Conservation (phyloP, 1,140 invertebrate species). For the Papilio machaon region DNA sequence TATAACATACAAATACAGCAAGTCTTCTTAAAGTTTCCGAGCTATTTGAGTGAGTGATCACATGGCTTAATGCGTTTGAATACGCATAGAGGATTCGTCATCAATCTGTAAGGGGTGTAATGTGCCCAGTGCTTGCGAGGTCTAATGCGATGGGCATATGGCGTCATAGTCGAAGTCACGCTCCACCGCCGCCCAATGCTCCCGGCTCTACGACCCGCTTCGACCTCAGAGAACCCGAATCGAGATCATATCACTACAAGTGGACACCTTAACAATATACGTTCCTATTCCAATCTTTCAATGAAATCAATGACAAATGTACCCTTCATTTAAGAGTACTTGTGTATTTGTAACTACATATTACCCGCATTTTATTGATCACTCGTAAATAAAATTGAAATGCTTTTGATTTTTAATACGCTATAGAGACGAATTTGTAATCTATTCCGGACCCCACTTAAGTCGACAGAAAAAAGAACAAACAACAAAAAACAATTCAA, state of each 20-base stretch:
- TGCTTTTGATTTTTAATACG: not conserved
- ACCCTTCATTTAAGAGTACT: conserved; percentile 35
- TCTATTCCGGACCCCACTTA: not conserved
- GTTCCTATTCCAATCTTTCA: conserved; percentile 46
- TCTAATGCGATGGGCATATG: conserved; percentile 79
- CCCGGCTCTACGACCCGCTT: conserved; percentile 64
- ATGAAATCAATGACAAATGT: conserved; percentile 41
- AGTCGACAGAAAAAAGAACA: not conserved
- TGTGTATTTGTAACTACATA: conserved; percentile 41
- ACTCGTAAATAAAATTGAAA: not conserved
- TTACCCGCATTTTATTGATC: conserved; percentile 61
- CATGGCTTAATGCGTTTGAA: conserved; percentile 77
- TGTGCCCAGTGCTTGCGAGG: conserved; percentile 41
- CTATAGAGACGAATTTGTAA: not conserved
- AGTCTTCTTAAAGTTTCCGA: conserved; percentile 54
- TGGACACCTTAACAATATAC: conserved; percentile 55
- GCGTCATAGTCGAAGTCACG: conserved; percentile 64
- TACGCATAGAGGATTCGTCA: conserved; percentile 65
- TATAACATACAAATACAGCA: conserved; percentile 27
- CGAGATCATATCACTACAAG: conserved; percentile 62
- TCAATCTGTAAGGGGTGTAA: conserved; percentile 72
- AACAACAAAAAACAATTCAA: no score
- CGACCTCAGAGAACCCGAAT: conserved; percentile 60
- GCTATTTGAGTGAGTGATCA: conserved; percentile 73
- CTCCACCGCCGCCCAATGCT: conserved; percentile 58